A percentile compares a stretch with the other conserved stretches of the same genome.
Conservation (phyloP, 2,888 invertebrate species). For the Aphrophora alni region DNA sequence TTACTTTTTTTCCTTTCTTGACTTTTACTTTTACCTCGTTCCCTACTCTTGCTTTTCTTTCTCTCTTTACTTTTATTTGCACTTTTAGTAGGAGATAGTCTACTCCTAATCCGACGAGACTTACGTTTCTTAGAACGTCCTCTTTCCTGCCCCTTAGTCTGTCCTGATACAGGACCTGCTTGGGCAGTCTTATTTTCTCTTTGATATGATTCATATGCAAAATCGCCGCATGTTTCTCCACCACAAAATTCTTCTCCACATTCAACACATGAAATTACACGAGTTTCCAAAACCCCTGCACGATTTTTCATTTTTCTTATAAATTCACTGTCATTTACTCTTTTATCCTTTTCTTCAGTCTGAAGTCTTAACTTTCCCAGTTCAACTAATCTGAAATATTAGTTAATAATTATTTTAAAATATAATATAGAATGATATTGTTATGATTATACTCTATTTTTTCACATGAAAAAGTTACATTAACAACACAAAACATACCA, state of each 20-base stretch:
- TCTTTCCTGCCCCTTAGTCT: constrained; percentile 32
- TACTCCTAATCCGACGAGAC: constrained; percentile 27
- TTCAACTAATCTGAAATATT: constrained; percentile 71
- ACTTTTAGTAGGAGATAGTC: constrained; percentile 23
- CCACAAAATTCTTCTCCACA: constrained; percentile 88
- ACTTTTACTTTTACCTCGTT: constrained; percentile 58
- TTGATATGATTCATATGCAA: constrained; percentile 65
- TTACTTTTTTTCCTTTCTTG: constrained; percentile 59
- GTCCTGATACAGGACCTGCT: constrained; percentile 15
- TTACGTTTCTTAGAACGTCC: constrained; percentile 33
- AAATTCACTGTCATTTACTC: constrained; percentile 69
- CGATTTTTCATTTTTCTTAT: constrained; percentile 79
- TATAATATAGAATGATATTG: too few species aligned
- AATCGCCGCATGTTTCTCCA: constrained; percentile 65
- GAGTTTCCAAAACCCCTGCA: constrained; percentile 79
- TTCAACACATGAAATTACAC: constrained; percentile 75
- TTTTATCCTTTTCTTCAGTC: constrained; percentile 73
- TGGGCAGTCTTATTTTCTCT: constrained; percentile 28
- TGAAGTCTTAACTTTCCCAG: constrained; percentile 79
- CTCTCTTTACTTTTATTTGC: constrained; percentile 44
- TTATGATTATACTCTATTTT: too few species aligned
- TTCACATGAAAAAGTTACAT: too few species aligned
- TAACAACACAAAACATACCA: too few species aligned
- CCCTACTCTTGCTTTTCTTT: constrained; percentile 50
- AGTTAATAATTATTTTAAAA: neutral